These are phyloP conservation scores for Tetheella fluctuosa DNA, from an alignment of 2,888 invertebrate species.

Conservation along the genomic window DNA sequence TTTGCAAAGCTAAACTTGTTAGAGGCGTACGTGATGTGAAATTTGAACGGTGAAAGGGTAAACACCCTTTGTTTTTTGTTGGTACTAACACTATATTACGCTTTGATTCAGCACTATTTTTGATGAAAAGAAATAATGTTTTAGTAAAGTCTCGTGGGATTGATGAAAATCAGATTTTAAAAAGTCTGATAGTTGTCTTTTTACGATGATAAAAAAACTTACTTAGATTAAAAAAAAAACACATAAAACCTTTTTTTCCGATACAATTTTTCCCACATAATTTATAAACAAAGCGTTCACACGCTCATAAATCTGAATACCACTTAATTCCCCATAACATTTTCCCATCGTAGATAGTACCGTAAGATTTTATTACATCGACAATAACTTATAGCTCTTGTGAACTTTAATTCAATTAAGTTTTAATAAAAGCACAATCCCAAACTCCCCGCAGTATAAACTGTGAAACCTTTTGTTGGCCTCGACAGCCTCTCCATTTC, in stretches of 20 bases:
- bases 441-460: constrained; percentile 43
- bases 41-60: constrained; percentile 42
- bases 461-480: constrained; percentile 43
- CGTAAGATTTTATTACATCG: neutral
- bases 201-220: neutral
- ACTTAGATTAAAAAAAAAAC: too few relatives aligned
- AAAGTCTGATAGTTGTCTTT: too few relatives aligned
- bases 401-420: constrained; percentile 41
- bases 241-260: neutral
- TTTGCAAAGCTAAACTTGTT: constrained; percentile 56
- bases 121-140: neutral
- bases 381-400: neutral
- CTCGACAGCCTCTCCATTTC: constrained; percentile 23
- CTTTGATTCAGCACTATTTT: constrained; percentile 10
- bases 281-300: neutral
- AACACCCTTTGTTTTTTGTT: constrained; percentile 48
- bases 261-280: neutral
- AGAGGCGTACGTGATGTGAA: constrained; percentile 52
- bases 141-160: neutral
- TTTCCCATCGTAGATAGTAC: too few relatives aligned
- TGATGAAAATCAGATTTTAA: too few relatives aligned
- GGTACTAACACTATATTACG: constrained; percentile 30
- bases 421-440: constrained; percentile 51
- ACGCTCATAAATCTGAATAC: neutral
- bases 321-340: too few relatives aligned